Base-by-base conservation (phyloP, 2,888 invertebrate species). In the Subacronicta megacephala region DNA sequence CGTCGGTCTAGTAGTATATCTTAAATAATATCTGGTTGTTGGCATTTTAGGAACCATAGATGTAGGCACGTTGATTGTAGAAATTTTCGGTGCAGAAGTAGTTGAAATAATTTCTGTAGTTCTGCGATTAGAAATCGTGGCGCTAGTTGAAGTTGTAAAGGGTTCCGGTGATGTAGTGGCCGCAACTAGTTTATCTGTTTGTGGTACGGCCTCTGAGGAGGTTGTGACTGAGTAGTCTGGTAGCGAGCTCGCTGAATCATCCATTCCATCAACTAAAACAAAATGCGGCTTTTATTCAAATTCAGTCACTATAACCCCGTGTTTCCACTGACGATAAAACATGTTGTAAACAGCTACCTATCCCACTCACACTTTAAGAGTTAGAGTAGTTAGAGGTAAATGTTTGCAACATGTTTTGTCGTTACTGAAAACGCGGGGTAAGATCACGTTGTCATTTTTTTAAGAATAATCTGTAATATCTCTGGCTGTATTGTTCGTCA, bases 101-200 rank as follows among this genome's bases (percentile, higher is more conserved):
- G 43, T 35, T 7, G 29, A 20, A 17, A 40, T 41, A 4, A 43
- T 26, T 5, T 17, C 16, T 4, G 29, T 38, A 15, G 29, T 57
- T 6, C 44, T 23, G 1, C 12, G 64, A 15, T 60, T 64, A 7
- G 61, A 57, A 4, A 64, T 65, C 3, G 62, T 62, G 17, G 67
- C 17, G 5, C 17, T 44, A 9, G 64, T 65, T 10, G 62, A 41
- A 38, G 55, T 47, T 20, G 26, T 53, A 46, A 13, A 26, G 31
- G 44, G 52, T 9, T 23, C 12, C 13, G 36, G 17, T 29, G 46
- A 45, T 16, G 74, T 55, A 33, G 78, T 76, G 49, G 78, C 74
- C 1, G 81, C 81, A 16, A 89, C 72, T 18, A 84, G 72, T 65
- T 86, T 87, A 51, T 86, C 81, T 0, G 85, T 87, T 65, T 83